A percentile compares a stretch with the other conserved stretches of the same genome.
Evolutionary conservation across 2,797 vertebrate species (phyloP).

Genomic region (Taeniopygia guttata): DNA sequence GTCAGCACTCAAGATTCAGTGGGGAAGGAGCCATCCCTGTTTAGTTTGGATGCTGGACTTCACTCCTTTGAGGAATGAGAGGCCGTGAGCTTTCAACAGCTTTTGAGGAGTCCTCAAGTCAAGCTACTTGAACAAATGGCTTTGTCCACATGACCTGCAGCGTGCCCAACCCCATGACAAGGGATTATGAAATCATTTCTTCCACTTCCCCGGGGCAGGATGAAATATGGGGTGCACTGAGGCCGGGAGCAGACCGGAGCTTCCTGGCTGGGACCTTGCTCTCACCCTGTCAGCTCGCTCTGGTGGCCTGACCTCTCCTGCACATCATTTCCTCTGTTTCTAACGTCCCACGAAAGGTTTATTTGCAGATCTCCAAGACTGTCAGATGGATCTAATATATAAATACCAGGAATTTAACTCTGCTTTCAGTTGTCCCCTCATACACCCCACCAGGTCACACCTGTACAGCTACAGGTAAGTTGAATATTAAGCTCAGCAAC

Average conservation of each 20-base stretch:
- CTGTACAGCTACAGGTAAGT: not conserved
- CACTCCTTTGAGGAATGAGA: conserved; percentile 25
- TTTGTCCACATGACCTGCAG: conserved; percentile 19
- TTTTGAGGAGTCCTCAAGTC: conserved; percentile 38
- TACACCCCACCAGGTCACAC: not conserved
- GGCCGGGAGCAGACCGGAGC: not conserved
- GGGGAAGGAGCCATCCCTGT: not conserved
- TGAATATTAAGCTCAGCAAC: not conserved
- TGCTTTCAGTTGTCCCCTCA: not conserved
- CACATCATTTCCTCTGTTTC: conserved; percentile 6
- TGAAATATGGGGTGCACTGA: not conserved
- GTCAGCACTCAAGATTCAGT: not conserved
- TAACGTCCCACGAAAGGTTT: not conserved
- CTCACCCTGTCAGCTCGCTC: not conserved
- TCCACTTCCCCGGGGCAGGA: not conserved
- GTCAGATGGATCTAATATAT: not conserved
- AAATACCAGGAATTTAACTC: not conserved
- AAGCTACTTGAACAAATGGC: conserved; percentile 34
- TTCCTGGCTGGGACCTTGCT: not conserved
- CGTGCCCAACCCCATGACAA: not conserved
- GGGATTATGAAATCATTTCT: conserved; percentile 19
- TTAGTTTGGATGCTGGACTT: conserved; percentile 39
- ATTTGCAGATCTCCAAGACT: not conserved
- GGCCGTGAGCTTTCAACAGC: conserved; percentile 17
- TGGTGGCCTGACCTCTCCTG: conserved; percentile 9